Percentiles rank a stretch among this genome's conserved stretches.
Evolutionary conservation across 1,140 invertebrate species (phyloP).

Genomic region (Drosophila seguyi): DNA sequence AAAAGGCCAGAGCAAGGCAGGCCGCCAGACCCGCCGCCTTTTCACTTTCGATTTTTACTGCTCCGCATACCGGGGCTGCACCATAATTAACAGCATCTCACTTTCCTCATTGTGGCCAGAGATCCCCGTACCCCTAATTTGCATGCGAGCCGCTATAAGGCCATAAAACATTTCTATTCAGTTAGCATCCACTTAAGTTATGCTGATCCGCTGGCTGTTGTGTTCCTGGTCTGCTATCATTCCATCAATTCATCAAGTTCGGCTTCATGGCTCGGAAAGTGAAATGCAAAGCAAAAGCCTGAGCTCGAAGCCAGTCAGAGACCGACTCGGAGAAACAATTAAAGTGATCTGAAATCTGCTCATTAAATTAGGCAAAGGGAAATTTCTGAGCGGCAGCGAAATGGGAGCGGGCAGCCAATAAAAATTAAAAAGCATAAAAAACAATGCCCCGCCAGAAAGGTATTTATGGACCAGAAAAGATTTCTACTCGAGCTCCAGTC

Average conservation of each 20-base stretch:
- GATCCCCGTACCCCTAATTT: conserved; percentile 51
- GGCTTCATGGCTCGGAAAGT: conserved; percentile 68
- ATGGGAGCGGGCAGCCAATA: conserved; percentile 57
- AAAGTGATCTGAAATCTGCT: conserved; percentile 75
- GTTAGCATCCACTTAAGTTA: conserved; percentile 65
- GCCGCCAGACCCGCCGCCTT: conserved; percentile 23
- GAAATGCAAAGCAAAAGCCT: conserved; percentile 49
- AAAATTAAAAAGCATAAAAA: conserved; percentile 74
- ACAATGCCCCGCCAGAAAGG: conserved; percentile 22
- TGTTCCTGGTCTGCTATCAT: conserved; percentile 48
- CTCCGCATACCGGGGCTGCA: conserved; percentile 54
- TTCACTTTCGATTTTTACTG: conserved; percentile 74
- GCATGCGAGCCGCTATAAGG: conserved; percentile 75
- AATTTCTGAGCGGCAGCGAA: conserved; percentile 60
- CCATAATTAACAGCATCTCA: conserved; percentile 76
- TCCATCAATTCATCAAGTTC: conserved; percentile 71
- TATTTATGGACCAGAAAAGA: conserved; percentile 47
- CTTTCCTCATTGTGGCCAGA: conserved; percentile 58
- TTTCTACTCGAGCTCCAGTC: conserved; percentile 35
- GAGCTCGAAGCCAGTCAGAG: conserved; percentile 2
- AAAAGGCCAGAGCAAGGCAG: conserved; percentile 3
- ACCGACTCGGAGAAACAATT: conserved; percentile 58
- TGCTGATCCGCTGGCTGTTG: conserved; percentile 46
- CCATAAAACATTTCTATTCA: conserved; percentile 78
- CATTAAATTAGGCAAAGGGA: conserved; percentile 79